Conservation (phyloP, 30 jellyfish, hydroid and myxozoan genomes). For the Aurelia aurita region DNA sequence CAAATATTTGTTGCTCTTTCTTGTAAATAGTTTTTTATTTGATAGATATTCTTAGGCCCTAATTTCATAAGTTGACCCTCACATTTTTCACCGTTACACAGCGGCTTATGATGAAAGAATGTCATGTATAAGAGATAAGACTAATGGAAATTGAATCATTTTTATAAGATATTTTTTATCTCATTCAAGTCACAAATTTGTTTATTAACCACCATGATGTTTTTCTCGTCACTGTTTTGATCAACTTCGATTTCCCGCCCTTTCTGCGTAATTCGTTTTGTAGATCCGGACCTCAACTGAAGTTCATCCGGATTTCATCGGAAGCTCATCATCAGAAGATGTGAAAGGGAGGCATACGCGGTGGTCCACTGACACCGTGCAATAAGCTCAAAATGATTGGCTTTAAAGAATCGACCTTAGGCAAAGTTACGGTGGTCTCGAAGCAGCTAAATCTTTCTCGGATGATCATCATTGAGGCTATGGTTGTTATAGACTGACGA, state of each 20-base stretch:
- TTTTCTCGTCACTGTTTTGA: not conserved
- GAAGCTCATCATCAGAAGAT: too few species aligned
- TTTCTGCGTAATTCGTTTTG: not conserved
- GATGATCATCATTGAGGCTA: too few species aligned
- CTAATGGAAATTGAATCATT: slow-evolving; percentile 14
- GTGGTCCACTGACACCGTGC: too few species aligned
- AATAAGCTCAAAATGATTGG: too few species aligned
- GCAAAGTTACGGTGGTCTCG: too few species aligned
- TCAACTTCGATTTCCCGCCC: not conserved
- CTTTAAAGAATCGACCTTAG: too few species aligned
- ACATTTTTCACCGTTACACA: too few species aligned
- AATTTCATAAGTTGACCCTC: slow-evolving; percentile 51
- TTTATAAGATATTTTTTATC: slow-evolving; percentile 40
- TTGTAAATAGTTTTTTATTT: not conserved
- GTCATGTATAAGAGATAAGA: slow-evolving; percentile 22
- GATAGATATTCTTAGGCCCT: not conserved
- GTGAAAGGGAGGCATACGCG: too few species aligned
- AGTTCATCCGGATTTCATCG: too few species aligned
- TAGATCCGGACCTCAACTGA: not conserved
- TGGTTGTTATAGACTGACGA: too few species aligned
- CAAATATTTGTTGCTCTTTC: slow-evolving; percentile 17
- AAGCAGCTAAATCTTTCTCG: too few species aligned
- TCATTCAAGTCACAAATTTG: not conserved
- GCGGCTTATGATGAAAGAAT: slow-evolving; percentile 10
- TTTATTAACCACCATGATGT: slow-evolving; percentile 47